These are phyloP conservation scores for Oryctes rhinoceros DNA, from an alignment of 1,140 invertebrate species.

Conservation along the genomic window DNA sequence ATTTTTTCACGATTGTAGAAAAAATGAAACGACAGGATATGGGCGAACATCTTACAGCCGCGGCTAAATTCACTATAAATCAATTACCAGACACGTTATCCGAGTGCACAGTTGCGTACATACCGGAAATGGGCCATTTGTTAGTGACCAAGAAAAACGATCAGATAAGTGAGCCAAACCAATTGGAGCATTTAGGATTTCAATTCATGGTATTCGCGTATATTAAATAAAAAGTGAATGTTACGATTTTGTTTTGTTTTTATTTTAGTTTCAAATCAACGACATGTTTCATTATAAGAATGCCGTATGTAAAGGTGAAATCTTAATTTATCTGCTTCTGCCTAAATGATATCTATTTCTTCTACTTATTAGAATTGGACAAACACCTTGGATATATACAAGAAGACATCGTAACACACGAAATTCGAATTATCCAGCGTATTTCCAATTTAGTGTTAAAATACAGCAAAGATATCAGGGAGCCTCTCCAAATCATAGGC, in stretches of 20 bases:
- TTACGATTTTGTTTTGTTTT: conserved; percentile 43
- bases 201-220: conserved; percentile 70
- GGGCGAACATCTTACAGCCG: conserved; percentile 69
- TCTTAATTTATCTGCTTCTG: not conserved
- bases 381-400: conserved; percentile 77
- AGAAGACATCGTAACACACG: conserved; percentile 77
- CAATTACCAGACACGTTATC: conserved; percentile 71
- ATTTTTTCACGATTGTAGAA: conserved; percentile 48
- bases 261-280: conserved; percentile 46
- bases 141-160: conserved; percentile 74
- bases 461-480: conserved; percentile 67
- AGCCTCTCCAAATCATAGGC: conserved; percentile 71
- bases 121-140: conserved; percentile 84
- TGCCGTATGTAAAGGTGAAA: conserved; percentile 73
- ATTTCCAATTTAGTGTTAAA: conserved; percentile 72
- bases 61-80: conserved; percentile 74
- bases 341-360: not conserved
- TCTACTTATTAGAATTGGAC: conserved; percentile 75
- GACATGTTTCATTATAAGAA: conserved; percentile 79
- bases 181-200: conserved; percentile 69
- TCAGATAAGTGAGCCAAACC: conserved; percentile 62
- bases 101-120: conserved; percentile 79
- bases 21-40: conserved; percentile 59
- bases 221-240: not conserved
- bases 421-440: conserved; percentile 77